A percentile compares a stretch with the other conserved stretches of the same genome.
These are phyloP conservation scores for Seriola dumerili DNA, from an alignment of 2,113 vertebrate species.

Conservation along the genomic window DNA sequence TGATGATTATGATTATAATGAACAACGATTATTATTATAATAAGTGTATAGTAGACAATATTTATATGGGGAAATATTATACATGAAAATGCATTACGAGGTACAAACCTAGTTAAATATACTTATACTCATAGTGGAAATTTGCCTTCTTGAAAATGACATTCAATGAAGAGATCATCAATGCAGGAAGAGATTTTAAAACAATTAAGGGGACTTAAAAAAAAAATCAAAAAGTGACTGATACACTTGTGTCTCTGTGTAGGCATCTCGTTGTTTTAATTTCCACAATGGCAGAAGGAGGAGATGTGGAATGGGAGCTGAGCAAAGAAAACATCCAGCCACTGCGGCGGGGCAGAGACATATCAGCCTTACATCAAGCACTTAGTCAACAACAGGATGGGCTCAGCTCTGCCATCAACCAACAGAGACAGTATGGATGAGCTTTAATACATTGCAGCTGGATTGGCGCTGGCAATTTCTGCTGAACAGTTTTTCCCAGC, in stretches of 20 bases:
- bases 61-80: background rate
- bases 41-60: background rate
- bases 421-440: constrained; percentile 88
- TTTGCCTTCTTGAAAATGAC: too few species aligned
- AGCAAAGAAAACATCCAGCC: constrained; percentile 98
- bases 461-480: background rate
- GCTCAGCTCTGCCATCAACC: constrained; percentile 83
- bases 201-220: background rate
- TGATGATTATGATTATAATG: background rate
- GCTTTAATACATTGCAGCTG: background rate
- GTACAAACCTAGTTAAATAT: too few species aligned
- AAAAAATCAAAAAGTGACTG: background rate
- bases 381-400: constrained; percentile 90
- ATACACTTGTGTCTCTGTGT: background rate
- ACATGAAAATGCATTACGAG: background rate
- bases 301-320: constrained; percentile 93
- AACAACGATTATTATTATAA: background rate
- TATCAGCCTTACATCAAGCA: constrained; percentile 89
- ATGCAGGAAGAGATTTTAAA: too few species aligned
- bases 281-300: constrained; percentile 86
- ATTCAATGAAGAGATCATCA: too few species aligned
- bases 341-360: constrained; percentile 88
- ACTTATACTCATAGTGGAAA: background rate
- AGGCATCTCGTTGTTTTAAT: constrained; percentile 13
- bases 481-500: background rate